These are phyloP conservation scores for Trilocha varians DNA, from an alignment of 2,888 invertebrate genomes.

Conservation along the genomic window DNA sequence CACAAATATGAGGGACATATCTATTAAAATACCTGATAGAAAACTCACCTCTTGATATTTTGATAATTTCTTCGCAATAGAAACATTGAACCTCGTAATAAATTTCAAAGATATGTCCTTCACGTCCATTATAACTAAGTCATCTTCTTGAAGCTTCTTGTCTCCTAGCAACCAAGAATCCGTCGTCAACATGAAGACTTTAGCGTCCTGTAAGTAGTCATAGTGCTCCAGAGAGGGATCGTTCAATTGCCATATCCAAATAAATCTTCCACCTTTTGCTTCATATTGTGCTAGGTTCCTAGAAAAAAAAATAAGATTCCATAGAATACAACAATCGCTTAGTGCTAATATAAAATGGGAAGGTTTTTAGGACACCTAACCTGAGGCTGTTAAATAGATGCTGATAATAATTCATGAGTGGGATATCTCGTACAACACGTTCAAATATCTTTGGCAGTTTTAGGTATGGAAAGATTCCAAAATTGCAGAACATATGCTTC, in stretches of 20 bases:
- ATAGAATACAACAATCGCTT: background rate
- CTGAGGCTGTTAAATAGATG: too few relatives aligned
- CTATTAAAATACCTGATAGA: too few relatives aligned
- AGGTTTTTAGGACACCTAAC: too few relatives aligned
- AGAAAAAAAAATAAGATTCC: slow-evolving; percentile 15
- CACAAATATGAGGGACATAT: too few relatives aligned
- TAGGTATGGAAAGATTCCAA: too few relatives aligned
- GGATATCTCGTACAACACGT: too few relatives aligned
- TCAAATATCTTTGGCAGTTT: too few relatives aligned
- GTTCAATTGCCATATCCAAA: slow-evolving; percentile 62
- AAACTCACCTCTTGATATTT: slow-evolving; percentile 74
- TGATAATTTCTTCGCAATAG: slow-evolving; percentile 74
- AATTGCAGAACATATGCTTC: too few relatives aligned
- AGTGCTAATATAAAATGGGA: too few relatives aligned
- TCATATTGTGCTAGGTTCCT: slow-evolving; percentile 44
- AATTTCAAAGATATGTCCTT: slow-evolving; percentile 54
- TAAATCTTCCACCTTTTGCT: slow-evolving; percentile 33
- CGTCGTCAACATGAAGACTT: slow-evolving; percentile 39
- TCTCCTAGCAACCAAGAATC: slow-evolving; percentile 45
- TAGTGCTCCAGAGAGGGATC: slow-evolving; percentile 54
- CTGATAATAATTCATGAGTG: too few relatives aligned
- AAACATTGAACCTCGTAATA: slow-evolving; percentile 75
- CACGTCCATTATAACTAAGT: slow-evolving; percentile 46
- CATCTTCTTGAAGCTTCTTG: slow-evolving; percentile 31
- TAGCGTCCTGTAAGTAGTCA: slow-evolving; percentile 46